Evolutionary conservation across 1,140 invertebrate species (phyloP).

Genomic region (Solen grandis): DNA sequence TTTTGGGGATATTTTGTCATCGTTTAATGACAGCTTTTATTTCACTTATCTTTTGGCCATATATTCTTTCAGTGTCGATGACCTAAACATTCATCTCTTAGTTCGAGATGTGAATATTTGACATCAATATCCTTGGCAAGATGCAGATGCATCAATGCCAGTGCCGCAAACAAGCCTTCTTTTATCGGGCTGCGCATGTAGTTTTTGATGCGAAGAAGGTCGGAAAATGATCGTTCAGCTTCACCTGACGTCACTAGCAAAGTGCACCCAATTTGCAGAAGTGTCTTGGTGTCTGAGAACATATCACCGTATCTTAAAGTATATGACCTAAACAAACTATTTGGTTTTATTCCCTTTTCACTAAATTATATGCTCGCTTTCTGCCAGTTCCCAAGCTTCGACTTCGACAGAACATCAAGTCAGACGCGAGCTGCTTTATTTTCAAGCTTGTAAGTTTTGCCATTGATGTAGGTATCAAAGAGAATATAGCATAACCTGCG

Average conservation of each 20-base stretch:
- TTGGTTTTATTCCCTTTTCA: background rate
- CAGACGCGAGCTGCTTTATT: no score
- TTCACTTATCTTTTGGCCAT: no score
- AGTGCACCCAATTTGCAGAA: conserved; percentile 1
- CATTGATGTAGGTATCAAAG: no score
- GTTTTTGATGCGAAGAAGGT: conserved; percentile 1
- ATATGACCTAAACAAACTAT: background rate
- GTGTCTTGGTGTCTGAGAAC: background rate
- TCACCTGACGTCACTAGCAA: background rate
- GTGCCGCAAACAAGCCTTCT: background rate
- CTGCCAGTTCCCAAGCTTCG: no score
- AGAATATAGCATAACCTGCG: no score
- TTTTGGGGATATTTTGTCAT: no score
- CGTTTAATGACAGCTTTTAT: no score
- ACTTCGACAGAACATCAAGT: no score
- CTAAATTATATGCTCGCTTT: no score
- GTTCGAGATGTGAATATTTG: background rate
- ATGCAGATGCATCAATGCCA: conserved; percentile 6
- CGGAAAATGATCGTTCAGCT: conserved; percentile 15
- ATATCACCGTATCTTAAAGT: background rate
- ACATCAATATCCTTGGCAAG: background rate
- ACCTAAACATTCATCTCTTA: background rate
- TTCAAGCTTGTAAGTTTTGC: no score
- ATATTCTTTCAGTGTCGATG: background rate
- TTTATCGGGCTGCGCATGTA: conserved; percentile 10